A percentile compares a stretch with the other conserved stretches of the same genome.
Conservation (phyloP, 2,797 vertebrate genomes). For the Schizopygopsis malacanthus region DNA sequence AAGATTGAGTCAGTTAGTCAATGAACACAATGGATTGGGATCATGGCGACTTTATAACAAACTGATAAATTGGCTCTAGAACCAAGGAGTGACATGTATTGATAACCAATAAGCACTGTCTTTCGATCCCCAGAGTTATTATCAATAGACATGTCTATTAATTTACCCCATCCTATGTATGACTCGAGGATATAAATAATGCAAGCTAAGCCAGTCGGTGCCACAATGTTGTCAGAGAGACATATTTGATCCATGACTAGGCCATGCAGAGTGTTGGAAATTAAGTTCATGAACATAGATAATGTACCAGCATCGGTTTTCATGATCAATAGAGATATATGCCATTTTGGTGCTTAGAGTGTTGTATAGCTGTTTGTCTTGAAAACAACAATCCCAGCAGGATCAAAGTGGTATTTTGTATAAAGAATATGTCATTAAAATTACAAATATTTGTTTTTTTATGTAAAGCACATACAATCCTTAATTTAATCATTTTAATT, state of each 20-base stretch:
- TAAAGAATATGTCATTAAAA: background rate
- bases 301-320: conserved; percentile 10
- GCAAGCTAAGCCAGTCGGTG: conserved; percentile 4
- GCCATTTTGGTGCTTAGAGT: background rate
- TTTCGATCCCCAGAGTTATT: conserved; percentile 18
- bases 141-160: conserved; percentile 35
- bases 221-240: background rate
- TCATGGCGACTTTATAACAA: conserved; percentile 33
- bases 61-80: conserved; percentile 29
- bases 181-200: conserved; percentile 30
- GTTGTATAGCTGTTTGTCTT: background rate
- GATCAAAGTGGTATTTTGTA: background rate
- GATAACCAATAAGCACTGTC: conserved; percentile 24
- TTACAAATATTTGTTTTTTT: background rate
- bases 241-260: conserved; percentile 22
- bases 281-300: conserved; percentile 3
- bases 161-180: conserved; percentile 21
- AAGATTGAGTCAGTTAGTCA: conserved; percentile 25
- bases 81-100: conserved; percentile 28
- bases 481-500: background rate
- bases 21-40: conserved; percentile 11
- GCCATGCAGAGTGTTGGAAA: conserved; percentile 23
- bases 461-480: background rate
- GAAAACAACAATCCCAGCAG: background rate
- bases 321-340: conserved; percentile 9